Evolutionary conservation across 2,797 vertebrate species (phyloP).

Genomic region (Lagorchestes hirsutus): DNA sequence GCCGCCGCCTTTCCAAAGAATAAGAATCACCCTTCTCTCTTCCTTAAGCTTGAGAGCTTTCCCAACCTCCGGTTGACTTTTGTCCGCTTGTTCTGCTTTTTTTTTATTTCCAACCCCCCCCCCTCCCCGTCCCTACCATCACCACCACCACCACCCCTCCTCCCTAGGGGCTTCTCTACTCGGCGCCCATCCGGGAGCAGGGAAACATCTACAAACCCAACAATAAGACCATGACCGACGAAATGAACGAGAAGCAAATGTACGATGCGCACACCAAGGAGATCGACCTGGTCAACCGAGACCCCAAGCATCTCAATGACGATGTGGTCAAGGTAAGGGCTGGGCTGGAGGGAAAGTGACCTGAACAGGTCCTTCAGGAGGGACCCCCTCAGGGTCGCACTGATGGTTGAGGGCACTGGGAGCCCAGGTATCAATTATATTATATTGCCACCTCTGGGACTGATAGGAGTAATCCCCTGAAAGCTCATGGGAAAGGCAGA

Average conservation of each 20-base stretch:
- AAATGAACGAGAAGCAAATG: conserved; percentile 93
- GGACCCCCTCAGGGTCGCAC: neutral
- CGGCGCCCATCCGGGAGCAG: conserved; percentile 95
- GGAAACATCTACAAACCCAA: conserved; percentile 99
- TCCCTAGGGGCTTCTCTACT: conserved; percentile 92
- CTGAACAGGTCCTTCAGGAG: neutral
- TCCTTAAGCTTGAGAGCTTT: conserved; percentile 16
- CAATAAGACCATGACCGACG: conserved; percentile 98
- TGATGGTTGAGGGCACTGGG: neutral
- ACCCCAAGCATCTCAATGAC: conserved; percentile 96
- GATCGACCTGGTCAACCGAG: conserved; percentile 97
- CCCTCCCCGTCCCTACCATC: conserved; percentile 45
- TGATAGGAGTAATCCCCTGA: neutral
- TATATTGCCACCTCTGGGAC: neutral
- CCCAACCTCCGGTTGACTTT: neutral
- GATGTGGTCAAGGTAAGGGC: conserved; percentile 96
- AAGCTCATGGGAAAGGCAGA: neutral
- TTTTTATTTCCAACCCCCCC: conserved; percentile 39
- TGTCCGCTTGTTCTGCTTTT: conserved; percentile 33
- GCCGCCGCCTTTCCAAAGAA: conserved; percentile 7
- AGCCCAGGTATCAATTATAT: neutral
- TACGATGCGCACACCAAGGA: conserved; percentile 96
- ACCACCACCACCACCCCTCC: conserved; percentile 1
- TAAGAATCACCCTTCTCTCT: conserved; percentile 36
- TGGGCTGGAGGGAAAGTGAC: neutral